Conservation (phyloP, 2,888 invertebrate genomes). For the Ptychoptera albimana region DNA sequence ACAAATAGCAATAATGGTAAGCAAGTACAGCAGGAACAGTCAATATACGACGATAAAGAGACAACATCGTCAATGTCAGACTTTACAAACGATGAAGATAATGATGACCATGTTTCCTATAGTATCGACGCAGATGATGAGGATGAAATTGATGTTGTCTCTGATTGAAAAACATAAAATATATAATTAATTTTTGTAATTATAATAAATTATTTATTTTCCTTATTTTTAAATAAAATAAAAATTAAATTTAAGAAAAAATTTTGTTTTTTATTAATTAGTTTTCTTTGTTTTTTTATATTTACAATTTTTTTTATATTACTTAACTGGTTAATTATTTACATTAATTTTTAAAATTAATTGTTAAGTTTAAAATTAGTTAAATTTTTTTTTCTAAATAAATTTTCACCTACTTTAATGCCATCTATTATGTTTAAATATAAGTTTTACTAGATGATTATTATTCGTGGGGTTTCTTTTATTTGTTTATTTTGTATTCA, state of each 20-base stretch:
- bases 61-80: not conserved
- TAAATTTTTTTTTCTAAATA: too few species aligned
- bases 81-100: slow-evolving; percentile 4
- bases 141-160: slow-evolving; percentile 14
- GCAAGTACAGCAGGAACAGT: not conserved
- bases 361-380: too few species aligned
- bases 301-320: too few species aligned
- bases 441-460: too few species aligned
- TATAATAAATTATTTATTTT: not conserved
- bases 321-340: too few species aligned
- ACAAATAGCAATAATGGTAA: not conserved
- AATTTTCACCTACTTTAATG: too few species aligned
- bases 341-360: too few species aligned
- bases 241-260: not conserved
- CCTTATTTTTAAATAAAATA: not conserved
- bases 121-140: slow-evolving; percentile 9
- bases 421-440: too few species aligned
- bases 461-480: too few species aligned
- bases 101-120: not conserved
- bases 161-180: slow-evolving; percentile 9
- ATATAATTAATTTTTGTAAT: not conserved
- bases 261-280: too few species aligned
- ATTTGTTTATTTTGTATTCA: too few species aligned
- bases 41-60: not conserved
- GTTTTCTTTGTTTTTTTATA: too few species aligned